These are phyloP conservation scores for Zalophus californianus DNA, from an alignment of 2,797 vertebrate species.

Conservation along the genomic window DNA sequence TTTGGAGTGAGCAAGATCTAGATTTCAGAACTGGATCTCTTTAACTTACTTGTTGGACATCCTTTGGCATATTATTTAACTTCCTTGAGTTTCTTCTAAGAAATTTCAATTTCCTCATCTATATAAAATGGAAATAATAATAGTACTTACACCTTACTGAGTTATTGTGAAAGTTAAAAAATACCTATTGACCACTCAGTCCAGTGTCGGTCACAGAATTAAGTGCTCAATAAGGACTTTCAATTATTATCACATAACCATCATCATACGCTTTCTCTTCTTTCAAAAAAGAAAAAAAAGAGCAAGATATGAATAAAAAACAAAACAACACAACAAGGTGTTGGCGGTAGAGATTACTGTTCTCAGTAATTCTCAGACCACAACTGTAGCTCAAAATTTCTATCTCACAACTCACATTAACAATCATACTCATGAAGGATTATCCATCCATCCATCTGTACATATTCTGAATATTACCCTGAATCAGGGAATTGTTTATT, in stretches of 20 bases:
- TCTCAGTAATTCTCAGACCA: neutral
- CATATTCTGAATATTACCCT: neutral
- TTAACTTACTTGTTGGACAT: neutral
- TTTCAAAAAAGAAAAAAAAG: neutral
- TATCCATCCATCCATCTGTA: neutral
- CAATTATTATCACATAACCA: neutral
- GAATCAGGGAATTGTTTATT: neutral
- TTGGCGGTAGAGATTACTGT: neutral
- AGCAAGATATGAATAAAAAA: neutral
- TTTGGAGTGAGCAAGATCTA: neutral
- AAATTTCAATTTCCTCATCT: conserved; percentile 11
- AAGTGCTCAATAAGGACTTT: neutral
- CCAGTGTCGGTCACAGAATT: neutral
- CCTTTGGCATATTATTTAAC: neutral
- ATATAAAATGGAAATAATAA: neutral
- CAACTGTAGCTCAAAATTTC: neutral
- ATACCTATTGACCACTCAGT: neutral
- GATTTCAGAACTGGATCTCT: neutral
- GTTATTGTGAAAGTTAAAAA: neutral
- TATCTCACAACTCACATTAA: neutral
- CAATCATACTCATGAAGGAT: neutral
- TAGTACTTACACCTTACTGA: neutral
- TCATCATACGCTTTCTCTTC: neutral
- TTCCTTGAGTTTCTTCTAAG: conserved; percentile 28
- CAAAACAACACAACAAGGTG: neutral